phyloP scores from a whole-genome alignment of 2,888 invertebrate genomes.

The Leptogaster cylindrica region DNA sequence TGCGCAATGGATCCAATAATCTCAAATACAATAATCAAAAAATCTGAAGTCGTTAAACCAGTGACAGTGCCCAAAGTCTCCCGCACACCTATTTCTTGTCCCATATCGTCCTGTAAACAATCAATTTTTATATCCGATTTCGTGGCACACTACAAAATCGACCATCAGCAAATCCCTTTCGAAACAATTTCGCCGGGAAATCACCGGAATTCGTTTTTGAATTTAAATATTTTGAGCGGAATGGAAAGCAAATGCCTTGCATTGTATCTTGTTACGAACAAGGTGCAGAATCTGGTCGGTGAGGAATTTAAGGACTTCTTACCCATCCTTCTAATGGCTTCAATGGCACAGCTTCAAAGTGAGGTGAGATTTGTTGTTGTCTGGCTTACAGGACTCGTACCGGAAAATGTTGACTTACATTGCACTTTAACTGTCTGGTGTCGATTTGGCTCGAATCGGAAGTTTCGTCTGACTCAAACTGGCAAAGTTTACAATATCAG shows the following conservation, averaged over 20 bases:
- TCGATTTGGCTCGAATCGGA: constrained; percentile 45
- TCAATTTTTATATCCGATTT: constrained; percentile 55
- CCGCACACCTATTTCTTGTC: constrained; percentile 54
- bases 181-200: constrained; percentile 53
- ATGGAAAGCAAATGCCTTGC: constrained; percentile 53
- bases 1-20: too few species aligned
- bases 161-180: constrained; percentile 54
- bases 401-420: constrained; percentile 50
- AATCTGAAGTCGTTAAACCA: too few species aligned
- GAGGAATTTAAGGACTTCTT: constrained; percentile 52
- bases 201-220: constrained; percentile 55
- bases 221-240: constrained; percentile 49
- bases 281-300: constrained; percentile 52
- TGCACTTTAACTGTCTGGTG: constrained; percentile 55
- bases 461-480: constrained; percentile 53
- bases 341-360: constrained; percentile 49
- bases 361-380: constrained; percentile 50
- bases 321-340: constrained; percentile 56
- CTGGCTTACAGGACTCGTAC: constrained; percentile 55
- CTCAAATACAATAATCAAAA: too few species aligned
- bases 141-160: constrained; percentile 53
- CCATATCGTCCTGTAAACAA: constrained; percentile 52
- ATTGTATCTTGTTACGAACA: constrained; percentile 54
- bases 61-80: too few species aligned
- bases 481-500: constrained; percentile 54